Evolutionary conservation across 2,797 vertebrate species (phyloP), one percentile per base, ranked within the genome.

Genomic region (Rhinoraja longicauda): DNA sequence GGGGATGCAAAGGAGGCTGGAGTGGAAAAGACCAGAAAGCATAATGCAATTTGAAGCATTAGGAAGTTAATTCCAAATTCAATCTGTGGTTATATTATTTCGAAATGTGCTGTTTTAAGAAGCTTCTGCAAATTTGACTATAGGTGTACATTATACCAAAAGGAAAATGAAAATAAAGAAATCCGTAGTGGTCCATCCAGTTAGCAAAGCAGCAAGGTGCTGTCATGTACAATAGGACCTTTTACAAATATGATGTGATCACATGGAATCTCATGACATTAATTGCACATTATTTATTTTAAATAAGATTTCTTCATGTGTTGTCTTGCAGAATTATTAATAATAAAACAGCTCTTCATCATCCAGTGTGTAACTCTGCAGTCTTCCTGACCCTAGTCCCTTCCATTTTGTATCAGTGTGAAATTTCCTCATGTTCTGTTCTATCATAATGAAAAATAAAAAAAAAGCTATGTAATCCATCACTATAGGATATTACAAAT

Each of bases 401-500:
- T 75, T 26, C 72, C 90, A 73, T 75, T 92, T 92, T 70, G 75
- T 75, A 39, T 92, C 26, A 57, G 39, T 19, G 13, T 57, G 12
- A 91, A 39, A n/a, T 70, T 75, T 39, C 21, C 45, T 92, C 67
- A 53, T 75, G n/a, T 92, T 75, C 70, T 72, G 90, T 53, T 92
- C 26, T 92, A 73, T 92, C 90, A 92, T 53, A 92, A 57, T 92
- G 72, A 92, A 73, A 92, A 72, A 39, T 70, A 26, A 64, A 72
- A 67, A 67, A 88, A 91, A 92, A 75, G 5, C 12, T 21, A 39
- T 73, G 90, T 53, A 92, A 92, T 92, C 90, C 39, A 75, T 92
- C 90, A 92, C 70, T 75, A 73, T 39, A 72, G 90, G 67, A 92
- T 92, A 39, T 75, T 92, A 75, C 90, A 92, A 75, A 92, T 92